Conservation (phyloP, 2,888 invertebrate species). For the Drosophila nigricruria region DNA sequence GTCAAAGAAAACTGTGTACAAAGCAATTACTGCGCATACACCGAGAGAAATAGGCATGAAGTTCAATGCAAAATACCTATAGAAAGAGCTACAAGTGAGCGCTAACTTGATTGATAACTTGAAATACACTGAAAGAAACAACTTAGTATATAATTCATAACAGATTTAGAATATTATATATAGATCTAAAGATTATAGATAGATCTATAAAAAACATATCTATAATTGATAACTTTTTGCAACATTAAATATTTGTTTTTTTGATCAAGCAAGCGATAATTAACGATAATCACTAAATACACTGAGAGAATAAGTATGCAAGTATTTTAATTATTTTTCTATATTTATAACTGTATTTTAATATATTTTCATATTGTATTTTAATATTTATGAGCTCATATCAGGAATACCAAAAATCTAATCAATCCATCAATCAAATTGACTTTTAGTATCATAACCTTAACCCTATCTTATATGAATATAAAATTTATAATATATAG, state of each 20-base stretch:
- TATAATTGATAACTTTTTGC: no score
- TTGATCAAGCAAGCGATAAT: background rate
- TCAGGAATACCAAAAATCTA: background rate
- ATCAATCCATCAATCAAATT: constrained; percentile 2
- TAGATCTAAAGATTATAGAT: no score
- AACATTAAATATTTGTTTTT: background rate
- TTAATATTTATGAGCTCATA: background rate
- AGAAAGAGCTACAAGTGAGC: background rate
- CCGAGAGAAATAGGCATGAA: background rate
- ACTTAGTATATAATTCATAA: no score
- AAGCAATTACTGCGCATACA: background rate
- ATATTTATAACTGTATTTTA: no score
- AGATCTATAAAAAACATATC: no score
- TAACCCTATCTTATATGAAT: background rate
- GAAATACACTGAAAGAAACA: background rate
- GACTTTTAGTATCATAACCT: background rate
- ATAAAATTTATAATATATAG: background rate
- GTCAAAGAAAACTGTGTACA: constrained; percentile 4
- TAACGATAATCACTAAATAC: background rate
- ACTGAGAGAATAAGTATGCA: background rate
- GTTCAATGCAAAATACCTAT: background rate
- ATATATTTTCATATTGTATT: no score
- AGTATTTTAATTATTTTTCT: no score
- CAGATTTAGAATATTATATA: no score
- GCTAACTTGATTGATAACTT: background rate